Conservation (phyloP, 1,140 invertebrate species). For the Dendrolimus punctatus region DNA sequence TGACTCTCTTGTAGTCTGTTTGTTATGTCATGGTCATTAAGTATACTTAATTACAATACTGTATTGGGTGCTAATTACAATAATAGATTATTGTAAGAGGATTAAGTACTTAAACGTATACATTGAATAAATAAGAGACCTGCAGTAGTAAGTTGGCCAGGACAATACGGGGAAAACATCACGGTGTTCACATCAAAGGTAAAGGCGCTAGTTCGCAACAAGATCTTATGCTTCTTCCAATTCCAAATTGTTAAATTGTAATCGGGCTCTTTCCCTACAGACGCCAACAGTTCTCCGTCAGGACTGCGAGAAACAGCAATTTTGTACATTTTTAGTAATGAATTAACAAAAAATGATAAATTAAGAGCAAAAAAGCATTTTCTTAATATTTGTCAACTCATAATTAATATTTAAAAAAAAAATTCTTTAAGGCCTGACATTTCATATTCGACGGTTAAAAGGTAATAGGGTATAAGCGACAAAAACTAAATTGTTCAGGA, state of each 20-base stretch:
- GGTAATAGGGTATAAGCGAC: too few species aligned
- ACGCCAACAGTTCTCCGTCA: conserved; percentile 84
- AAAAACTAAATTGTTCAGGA: too few species aligned
- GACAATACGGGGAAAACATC: conserved; percentile 84
- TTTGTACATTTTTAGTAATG: too few species aligned
- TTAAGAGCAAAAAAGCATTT: not conserved
- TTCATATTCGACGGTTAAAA: too few species aligned
- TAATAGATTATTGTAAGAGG: not conserved
- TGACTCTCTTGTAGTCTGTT: not conserved
- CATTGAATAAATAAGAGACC: conserved; percentile 62
- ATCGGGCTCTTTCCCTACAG: conserved; percentile 89
- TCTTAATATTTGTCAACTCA: too few species aligned
- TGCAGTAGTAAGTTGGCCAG: conserved; percentile 83
- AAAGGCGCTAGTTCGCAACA: conserved; percentile 85
- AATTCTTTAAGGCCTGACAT: too few species aligned
- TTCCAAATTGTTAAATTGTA: conserved; percentile 91
- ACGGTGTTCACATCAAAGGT: conserved; percentile 84
- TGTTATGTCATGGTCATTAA: not conserved
- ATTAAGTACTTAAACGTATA: not conserved
- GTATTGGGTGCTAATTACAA: too few species aligned
- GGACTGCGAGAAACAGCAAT: conserved; percentile 75
- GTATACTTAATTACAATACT: too few species aligned
- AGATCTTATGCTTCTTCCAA: conserved; percentile 82
- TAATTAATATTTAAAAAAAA: too few species aligned
- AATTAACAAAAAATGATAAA: conserved; percentile 1